A percentile compares a stretch with the other conserved stretches of the same genome.
Evolutionary conservation across 2,888 invertebrate genomes (phyloP).

Genomic region (Calameuta pallipes): DNA sequence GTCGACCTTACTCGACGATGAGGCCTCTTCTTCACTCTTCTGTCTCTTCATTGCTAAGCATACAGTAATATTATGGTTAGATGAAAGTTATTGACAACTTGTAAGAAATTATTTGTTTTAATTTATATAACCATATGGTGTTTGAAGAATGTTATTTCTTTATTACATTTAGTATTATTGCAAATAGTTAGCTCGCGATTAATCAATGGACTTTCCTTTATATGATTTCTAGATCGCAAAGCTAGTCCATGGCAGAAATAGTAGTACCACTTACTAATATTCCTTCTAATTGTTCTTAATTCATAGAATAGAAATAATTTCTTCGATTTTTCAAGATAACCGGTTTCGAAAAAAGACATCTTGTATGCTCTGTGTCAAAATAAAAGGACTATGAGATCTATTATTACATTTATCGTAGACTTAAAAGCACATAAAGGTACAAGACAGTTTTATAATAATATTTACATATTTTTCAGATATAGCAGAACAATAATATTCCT

Average conservation of each 20-base stretch:
- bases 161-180: not conserved
- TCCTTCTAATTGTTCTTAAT: too few species aligned
- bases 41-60: not conserved
- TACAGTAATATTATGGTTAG: not conserved
- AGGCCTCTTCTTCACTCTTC: not conserved
- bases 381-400: not conserved
- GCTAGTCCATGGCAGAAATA: too few species aligned
- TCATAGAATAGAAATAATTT: too few species aligned
- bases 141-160: not conserved
- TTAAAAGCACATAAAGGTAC: not conserved
- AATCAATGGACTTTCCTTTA: too few species aligned
- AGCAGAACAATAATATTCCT: too few species aligned
- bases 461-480: not conserved
- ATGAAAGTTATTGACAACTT: not conserved
- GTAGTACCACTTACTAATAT: too few species aligned
- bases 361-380: too few species aligned
- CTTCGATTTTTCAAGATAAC: too few species aligned
- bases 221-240: too few species aligned
- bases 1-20: slow-evolving; percentile 8
- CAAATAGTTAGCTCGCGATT: too few species aligned
- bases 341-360: too few species aligned
- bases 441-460: not conserved
- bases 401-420: not conserved
- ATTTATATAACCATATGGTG: not conserved
- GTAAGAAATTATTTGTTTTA: not conserved